phyloP scores from a whole-genome alignment of 2,113 vertebrate species.

The Macrotis lagotis region DNA sequence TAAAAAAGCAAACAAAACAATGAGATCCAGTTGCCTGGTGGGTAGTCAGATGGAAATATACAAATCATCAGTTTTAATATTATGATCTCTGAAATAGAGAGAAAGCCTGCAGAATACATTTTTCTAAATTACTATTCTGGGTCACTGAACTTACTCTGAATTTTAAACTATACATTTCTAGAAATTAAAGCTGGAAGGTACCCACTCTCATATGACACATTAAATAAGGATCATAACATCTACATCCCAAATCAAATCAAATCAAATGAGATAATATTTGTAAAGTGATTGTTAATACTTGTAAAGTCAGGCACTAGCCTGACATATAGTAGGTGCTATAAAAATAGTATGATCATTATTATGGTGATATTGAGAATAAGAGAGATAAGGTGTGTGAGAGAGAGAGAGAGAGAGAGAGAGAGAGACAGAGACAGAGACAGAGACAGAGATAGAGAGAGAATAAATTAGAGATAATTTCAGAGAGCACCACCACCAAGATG shows the following conservation, averaged over 20 bases:
- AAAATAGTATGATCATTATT: no score
- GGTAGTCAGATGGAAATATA: neutral
- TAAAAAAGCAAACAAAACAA: neutral
- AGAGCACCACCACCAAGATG: no score
- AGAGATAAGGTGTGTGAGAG: no score
- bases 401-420: no score
- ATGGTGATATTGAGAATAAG: no score
- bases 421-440: no score
- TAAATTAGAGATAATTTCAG: no score
- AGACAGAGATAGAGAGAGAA: no score
- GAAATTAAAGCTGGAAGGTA: neutral
- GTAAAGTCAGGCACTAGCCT: neutral
- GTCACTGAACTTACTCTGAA: neutral
- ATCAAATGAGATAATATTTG: neutral
- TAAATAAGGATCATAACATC: neutral
- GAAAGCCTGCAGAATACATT: neutral
- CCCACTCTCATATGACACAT: neutral
- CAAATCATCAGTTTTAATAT: neutral
- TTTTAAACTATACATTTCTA: neutral
- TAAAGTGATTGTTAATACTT: neutral
- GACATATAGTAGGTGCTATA: neutral
- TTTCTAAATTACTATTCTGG: neutral
- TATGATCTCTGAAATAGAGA: neutral
- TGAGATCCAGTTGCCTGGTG: accelerated
- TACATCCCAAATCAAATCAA: neutral